Evolutionary conservation across 2,797 vertebrate genomes (phyloP).

Genomic region (Sebastes steindachneri): DNA sequence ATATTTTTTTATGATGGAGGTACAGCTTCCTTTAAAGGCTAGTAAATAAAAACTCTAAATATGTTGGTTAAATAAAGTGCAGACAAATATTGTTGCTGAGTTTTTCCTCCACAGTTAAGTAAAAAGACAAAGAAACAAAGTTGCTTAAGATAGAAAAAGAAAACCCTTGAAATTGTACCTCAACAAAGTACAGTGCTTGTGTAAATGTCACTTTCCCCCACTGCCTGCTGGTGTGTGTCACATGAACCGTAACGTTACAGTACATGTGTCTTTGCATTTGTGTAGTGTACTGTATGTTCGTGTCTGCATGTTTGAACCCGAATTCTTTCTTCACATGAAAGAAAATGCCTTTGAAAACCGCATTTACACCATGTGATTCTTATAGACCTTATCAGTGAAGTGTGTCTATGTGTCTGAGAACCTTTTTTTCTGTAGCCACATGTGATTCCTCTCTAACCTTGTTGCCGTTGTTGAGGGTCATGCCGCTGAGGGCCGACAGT

Average conservation of each 20-base stretch:
- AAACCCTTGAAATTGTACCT: neutral
- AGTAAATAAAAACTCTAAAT: neutral
- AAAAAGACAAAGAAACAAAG: neutral
- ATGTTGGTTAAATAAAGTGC: neutral
- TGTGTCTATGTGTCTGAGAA: neutral
- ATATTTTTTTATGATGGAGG: neutral
- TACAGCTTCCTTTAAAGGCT: neutral
- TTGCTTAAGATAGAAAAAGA: neutral
- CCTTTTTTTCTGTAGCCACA: neutral
- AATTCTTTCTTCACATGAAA: neutral
- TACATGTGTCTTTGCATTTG: neutral
- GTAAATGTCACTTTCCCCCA: neutral
- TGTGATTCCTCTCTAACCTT: constrained; percentile 85
- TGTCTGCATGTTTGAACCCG: neutral
- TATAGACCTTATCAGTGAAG: neutral
- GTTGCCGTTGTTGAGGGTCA: constrained; percentile 95
- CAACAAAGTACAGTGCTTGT: neutral
- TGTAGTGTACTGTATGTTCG: neutral
- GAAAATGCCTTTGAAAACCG: constrained; percentile 11
- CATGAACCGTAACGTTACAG: neutral
- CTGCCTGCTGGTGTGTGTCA: constrained; percentile 5
- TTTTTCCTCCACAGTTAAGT: neutral
- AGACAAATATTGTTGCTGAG: neutral
- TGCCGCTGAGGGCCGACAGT: constrained; percentile 89
- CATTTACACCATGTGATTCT: constrained; percentile 22